A percentile compares a stretch with the other conserved stretches of the same genome.
phyloP scores from a whole-genome alignment of 2,888 invertebrate species.

The Noctua janthina region DNA sequence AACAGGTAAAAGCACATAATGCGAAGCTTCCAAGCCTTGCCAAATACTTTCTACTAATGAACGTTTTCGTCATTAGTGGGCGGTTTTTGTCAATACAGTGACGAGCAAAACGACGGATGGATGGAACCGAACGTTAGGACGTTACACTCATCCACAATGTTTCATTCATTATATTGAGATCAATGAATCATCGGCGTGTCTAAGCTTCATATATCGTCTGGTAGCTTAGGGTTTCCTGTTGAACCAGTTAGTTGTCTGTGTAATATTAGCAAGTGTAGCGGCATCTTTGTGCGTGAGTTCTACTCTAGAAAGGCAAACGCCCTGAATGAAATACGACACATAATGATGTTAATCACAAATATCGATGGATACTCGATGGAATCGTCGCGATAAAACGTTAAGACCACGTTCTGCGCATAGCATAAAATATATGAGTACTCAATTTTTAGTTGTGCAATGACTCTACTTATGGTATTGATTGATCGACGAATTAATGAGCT shows the following conservation, averaged over 20 bases:
- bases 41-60: slow-evolving; percentile 84
- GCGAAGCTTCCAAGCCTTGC: slow-evolving; percentile 78
- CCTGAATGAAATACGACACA: slow-evolving; percentile 28
- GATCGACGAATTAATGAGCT: slow-evolving; percentile 31
- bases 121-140: slow-evolving; percentile 74
- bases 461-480: slow-evolving; percentile 28
- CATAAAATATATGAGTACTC: slow-evolving; percentile 28
- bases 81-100: slow-evolving; percentile 71
- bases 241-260: slow-evolving; percentile 52
- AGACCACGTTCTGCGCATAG: slow-evolving; percentile 17
- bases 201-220: slow-evolving; percentile 60
- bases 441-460: slow-evolving; percentile 17
- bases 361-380: not conserved
- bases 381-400: not conserved
- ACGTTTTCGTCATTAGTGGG: slow-evolving; percentile 75
- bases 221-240: slow-evolving; percentile 61
- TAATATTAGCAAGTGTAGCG: slow-evolving; percentile 56
- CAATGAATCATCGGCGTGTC: slow-evolving; percentile 74
- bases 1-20: slow-evolving; percentile 79
- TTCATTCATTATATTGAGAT: slow-evolving; percentile 73
- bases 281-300: slow-evolving; percentile 30
- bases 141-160: slow-evolving; percentile 76
- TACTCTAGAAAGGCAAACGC: slow-evolving; percentile 21
- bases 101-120: slow-evolving; percentile 65
- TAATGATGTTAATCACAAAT: slow-evolving; percentile 50